These are phyloP conservation scores for Agrypnia vestita DNA, from an alignment of 1,140 invertebrate species.

Conservation along the genomic window DNA sequence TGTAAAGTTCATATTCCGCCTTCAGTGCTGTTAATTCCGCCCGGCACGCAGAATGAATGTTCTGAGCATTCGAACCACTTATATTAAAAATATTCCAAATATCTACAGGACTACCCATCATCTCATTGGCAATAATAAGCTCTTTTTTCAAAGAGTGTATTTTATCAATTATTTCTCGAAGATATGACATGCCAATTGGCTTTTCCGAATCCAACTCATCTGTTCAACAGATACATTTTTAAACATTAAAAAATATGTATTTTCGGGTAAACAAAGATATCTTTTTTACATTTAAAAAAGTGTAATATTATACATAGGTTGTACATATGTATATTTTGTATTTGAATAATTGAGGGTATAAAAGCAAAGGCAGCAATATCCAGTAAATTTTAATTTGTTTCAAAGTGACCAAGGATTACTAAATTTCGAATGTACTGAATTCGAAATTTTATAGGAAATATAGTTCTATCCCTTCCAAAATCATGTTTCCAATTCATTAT, in stretches of 20 bases:
- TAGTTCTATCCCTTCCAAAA: no score
- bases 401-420: no score
- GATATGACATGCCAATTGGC: slow-evolving; percentile 67
- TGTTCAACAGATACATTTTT: slow-evolving; percentile 17
- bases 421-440: no score
- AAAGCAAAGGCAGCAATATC: no score
- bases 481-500: no score
- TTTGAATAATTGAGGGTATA: no score
- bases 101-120: slow-evolving; percentile 72
- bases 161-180: slow-evolving; percentile 73
- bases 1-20: slow-evolving; percentile 66
- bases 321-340: no score
- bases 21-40: slow-evolving; percentile 69
- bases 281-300: neutral
- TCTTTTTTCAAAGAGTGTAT: slow-evolving; percentile 75
- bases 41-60: slow-evolving; percentile 66
- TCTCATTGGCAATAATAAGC: slow-evolving; percentile 72
- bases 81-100: slow-evolving; percentile 71
- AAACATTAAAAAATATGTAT: neutral
- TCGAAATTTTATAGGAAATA: no score
- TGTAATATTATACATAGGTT: no score
- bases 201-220: slow-evolving; percentile 24
- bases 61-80: slow-evolving; percentile 65
- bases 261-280: neutral
- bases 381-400: no score